These are phyloP conservation scores for Tachina grossa DNA, from an alignment of 2,888 invertebrate species.

Conservation along the genomic window DNA sequence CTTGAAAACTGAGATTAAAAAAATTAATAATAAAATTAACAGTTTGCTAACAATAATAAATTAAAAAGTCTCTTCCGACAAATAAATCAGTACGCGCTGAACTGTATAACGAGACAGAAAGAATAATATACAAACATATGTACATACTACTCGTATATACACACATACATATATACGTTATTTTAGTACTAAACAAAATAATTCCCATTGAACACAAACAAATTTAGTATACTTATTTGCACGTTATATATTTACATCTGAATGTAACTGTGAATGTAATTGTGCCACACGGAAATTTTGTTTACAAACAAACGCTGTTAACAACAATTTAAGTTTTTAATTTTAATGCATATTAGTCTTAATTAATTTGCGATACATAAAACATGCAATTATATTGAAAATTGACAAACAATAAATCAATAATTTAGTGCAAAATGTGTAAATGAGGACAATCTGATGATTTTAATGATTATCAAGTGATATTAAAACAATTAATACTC, in stretches of 20 bases:
- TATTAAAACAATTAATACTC: slow-evolving; percentile 4
- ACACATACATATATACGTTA: not conserved
- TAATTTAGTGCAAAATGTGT: not conserved
- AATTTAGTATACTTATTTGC: not conserved
- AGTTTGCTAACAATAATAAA: slow-evolving; percentile 38
- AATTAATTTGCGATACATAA: slow-evolving; percentile 26
- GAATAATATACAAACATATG: not conserved
- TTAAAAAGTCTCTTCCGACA: slow-evolving; percentile 29
- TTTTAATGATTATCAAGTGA: slow-evolving; percentile 15
- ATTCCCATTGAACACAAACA: not conserved
- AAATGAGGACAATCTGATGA: slow-evolving; percentile 5
- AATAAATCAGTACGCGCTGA: slow-evolving; percentile 48
- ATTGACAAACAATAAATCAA: not conserved
- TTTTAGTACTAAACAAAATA: slow-evolving; percentile 6
- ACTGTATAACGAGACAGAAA: slow-evolving; percentile 45
- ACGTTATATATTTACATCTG: not conserved
- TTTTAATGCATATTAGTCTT: slow-evolving; percentile 24
- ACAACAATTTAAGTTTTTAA: slow-evolving; percentile 32
- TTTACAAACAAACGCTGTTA: slow-evolving; percentile 34
- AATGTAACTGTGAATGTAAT: slow-evolving; percentile 4
- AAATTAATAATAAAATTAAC: slow-evolving; percentile 44
- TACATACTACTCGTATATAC: no score
- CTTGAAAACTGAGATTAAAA: slow-evolving; percentile 52
- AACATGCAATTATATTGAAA: slow-evolving; percentile 11
- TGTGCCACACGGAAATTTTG: slow-evolving; percentile 32